phyloP scores from a whole-genome alignment of 2,888 invertebrate species.

The Pheosia tremula region DNA sequence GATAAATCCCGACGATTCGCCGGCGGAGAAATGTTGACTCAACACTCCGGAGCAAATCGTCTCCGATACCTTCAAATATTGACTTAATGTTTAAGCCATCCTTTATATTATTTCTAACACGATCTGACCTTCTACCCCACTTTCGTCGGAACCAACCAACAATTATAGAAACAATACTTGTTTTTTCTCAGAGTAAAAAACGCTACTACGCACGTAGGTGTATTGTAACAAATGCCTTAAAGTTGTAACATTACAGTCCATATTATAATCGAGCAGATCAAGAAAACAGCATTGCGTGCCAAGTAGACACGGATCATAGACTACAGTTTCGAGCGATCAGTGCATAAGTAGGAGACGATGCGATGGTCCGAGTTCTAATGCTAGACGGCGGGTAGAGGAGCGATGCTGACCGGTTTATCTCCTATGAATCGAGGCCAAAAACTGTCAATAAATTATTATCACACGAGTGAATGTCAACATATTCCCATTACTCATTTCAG shows the following conservation, averaged over 20 bases:
- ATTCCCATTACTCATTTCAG: slow-evolving; percentile 12
- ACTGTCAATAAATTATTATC: slow-evolving; percentile 38
- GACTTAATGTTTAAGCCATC: slow-evolving; percentile 42
- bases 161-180: slow-evolving; percentile 54
- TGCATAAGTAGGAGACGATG: slow-evolving; percentile 29
- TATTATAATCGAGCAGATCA: slow-evolving; percentile 15
- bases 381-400: slow-evolving; percentile 9
- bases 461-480: slow-evolving; percentile 36
- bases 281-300: slow-evolving; percentile 41
- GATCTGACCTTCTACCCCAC: slow-evolving; percentile 61
- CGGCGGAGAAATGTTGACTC: slow-evolving; percentile 42
- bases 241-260: slow-evolving; percentile 31
- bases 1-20: slow-evolving; percentile 25
- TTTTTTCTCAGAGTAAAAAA: slow-evolving; percentile 35
- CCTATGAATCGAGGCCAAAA: slow-evolving; percentile 39
- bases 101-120: slow-evolving; percentile 37
- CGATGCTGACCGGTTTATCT: slow-evolving; percentile 26
- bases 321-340: slow-evolving; percentile 43
- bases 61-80: slow-evolving; percentile 47
- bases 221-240: slow-evolving; percentile 35
- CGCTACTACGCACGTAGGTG: slow-evolving; percentile 9
- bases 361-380: slow-evolving; percentile 21
- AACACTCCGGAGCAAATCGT: slow-evolving; percentile 30
- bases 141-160: slow-evolving; percentile 50
- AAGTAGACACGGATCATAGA: slow-evolving; percentile 49